Base-by-base conservation (phyloP, 2,113 vertebrate species). In the Corythoichthys intestinalis region DNA sequence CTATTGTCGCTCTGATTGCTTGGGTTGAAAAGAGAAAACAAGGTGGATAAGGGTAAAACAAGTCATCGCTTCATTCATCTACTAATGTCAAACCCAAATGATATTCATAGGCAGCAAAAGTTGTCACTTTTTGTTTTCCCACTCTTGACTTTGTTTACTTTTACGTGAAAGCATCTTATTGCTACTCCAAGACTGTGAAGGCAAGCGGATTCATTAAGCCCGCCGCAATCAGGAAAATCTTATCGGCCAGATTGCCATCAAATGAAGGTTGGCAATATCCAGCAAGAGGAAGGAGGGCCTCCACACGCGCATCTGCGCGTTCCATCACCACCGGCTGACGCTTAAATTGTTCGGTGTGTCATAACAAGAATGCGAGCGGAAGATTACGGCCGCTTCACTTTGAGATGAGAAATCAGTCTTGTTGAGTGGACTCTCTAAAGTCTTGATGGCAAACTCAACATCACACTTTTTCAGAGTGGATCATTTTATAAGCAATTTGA, bases 191-290 rank as follows among this genome's bases (percentile, higher is more conserved):
- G 83, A 84, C 86, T 85, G 78, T 79, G 79, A 83, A 73, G 58
- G 73, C 74, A 71, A 70, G 75, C 79, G 69, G 82, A 83, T 85
- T 89, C 86, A 89, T 87, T 89, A 88, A 88, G 87, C 83, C 78
- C 77, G 76, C 78, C 70, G 70, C 79, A 89, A 89, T 89, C 87
- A 79, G 65, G 74, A 74, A 57, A 77, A 87, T 89, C 85, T 87
- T 82, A 89, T 90, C 85, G 12, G 57, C 38, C 57, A 82, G 64
- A 82, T 83, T 82, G 74, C 75, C 81, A 87, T 88, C 84, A 84
- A 87, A 89, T 87, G 86, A 84, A 86, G 78, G 81, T 83, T 82
- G 74, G 80, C 85, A 88, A 86, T 79, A 88, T 89, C 82, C 86
- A 87, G 81, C 72, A 85, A 44, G 84, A 82, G 77, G 82, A 80